Conservation (phyloP, 2,113 vertebrate species). For the Corynorhinus townsendii region DNA sequence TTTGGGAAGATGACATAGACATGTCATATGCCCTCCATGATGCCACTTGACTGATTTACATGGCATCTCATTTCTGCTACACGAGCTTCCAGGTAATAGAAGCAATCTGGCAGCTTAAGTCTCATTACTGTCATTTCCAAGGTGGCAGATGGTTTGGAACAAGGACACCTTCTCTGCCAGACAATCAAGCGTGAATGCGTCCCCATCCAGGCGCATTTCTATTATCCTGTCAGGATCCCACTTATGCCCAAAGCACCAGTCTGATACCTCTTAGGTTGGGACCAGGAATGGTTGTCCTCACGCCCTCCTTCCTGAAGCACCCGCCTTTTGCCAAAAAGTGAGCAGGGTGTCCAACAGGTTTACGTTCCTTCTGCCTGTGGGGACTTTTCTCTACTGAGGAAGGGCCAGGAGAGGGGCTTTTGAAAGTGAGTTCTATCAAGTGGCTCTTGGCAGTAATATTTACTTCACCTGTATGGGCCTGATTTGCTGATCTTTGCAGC, state of each 20-base stretch:
- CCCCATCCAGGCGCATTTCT: conserved; percentile 59
- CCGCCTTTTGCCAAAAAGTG: background rate
- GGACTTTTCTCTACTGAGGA: background rate
- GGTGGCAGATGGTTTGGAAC: conserved; percentile 69
- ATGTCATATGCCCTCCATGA: conserved; percentile 34
- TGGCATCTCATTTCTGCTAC: background rate
- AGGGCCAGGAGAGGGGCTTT: background rate
- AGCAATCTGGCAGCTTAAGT: conserved; percentile 66
- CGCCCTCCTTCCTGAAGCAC: background rate
- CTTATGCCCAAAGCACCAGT: background rate
- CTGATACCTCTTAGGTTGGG: background rate
- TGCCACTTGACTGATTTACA: conserved; percentile 58
- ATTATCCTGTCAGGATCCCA: conserved; percentile 33
- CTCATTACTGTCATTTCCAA: conserved; percentile 72
- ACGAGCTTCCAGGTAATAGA: conserved; percentile 43
- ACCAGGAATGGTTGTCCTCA: background rate
- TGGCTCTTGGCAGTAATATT: background rate
- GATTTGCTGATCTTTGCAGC: background rate
- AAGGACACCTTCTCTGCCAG: conserved; percentile 64
- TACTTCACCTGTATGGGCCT: background rate
- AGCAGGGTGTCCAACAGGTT: background rate
- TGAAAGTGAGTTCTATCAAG: background rate
- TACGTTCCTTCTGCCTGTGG: background rate
- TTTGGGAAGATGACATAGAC: background rate
- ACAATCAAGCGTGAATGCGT: conserved; percentile 56